phyloP scores from a whole-genome alignment of 2,888 invertebrate genomes.

The Agrenia bidenticulata region DNA sequence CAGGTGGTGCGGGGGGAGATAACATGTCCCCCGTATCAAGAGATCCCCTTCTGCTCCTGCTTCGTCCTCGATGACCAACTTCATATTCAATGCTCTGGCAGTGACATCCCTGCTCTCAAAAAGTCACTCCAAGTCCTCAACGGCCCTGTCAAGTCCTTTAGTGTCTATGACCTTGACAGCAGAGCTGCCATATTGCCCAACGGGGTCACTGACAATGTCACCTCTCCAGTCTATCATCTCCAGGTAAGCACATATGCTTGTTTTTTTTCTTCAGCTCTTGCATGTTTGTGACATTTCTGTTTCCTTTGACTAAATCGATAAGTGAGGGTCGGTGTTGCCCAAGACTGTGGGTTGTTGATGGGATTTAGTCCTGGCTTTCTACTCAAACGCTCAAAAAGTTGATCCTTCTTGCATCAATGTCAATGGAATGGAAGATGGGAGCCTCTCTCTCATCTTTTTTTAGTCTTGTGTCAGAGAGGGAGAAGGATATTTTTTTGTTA shows the following conservation, averaged over 20 bases:
- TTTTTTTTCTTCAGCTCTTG: no score
- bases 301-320: no score
- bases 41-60: conserved; percentile 69
- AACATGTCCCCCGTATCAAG: conserved; percentile 54
- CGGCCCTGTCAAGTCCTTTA: conserved; percentile 72
- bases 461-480: no score
- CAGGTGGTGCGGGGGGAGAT: conserved; percentile 34
- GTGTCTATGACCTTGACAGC: conserved; percentile 83
- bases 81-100: conserved; percentile 48
- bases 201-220: conserved; percentile 71
- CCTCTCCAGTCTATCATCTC: conserved; percentile 67
- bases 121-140: conserved; percentile 52
- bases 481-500: no score
- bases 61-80: conserved; percentile 79
- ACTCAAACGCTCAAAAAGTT: no score
- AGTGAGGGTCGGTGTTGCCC: no score
- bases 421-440: no score
- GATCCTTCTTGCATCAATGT: no score
- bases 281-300: no score
- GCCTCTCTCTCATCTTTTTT: no score
- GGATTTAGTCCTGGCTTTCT: no score
- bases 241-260: conserved; percentile 61
- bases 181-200: conserved; percentile 73
- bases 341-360: no score
- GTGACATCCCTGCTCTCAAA: conserved; percentile 50